Base-by-base conservation (phyloP, 2,888 invertebrate species). In the Homarus gammarus region DNA sequence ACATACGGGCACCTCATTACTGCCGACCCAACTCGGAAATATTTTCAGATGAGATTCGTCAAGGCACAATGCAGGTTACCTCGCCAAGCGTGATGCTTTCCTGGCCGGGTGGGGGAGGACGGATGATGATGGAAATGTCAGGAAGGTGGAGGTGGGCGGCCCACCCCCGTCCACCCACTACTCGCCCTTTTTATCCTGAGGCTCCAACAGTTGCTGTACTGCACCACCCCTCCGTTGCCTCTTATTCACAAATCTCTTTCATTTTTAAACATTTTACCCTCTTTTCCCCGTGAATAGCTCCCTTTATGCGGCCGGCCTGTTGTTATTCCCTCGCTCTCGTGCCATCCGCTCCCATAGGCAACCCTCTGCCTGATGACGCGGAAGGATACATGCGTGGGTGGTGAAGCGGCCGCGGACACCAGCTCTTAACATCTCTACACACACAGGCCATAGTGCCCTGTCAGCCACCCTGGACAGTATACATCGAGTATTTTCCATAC, bases 261-360 rank as follows among this genome's bases (percentile, higher is more conserved):
- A 87, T 87, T 87, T 87, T 87, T 82, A 87, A 82, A 82, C 75
- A 87, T 87, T 87, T 82, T 87, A 82, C 82, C 87, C 87, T 87
- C 87, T 87, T 87, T 86, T 82, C 82, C 75, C 64, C 18, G 64
- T 87, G 82, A 87, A 87, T 87, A 49, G 87, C n/a, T 27, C 49
- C 27, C 82, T 87, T 87, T 87, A 87, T 87, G 64, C 36, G 44
- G 33, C 40, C 22, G 73, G 44, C 18, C 64, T 77, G 84, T 84
- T 84, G 84, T 84, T 84, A 77, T 84, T 84, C 77, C 73, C 84
- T 31, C 22, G n/a, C 64, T 40, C 82, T 84, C 84, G 84, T 84
- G 84, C 84, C 84, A 40, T 84, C 84, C 75, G 77, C 77, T 77
- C 61, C 61, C 84, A 84, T 84, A 44, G 81, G 44, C 61, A 38